Conservation (phyloP, 2,113 vertebrate genomes). For the Myotis brandtii region DNA sequence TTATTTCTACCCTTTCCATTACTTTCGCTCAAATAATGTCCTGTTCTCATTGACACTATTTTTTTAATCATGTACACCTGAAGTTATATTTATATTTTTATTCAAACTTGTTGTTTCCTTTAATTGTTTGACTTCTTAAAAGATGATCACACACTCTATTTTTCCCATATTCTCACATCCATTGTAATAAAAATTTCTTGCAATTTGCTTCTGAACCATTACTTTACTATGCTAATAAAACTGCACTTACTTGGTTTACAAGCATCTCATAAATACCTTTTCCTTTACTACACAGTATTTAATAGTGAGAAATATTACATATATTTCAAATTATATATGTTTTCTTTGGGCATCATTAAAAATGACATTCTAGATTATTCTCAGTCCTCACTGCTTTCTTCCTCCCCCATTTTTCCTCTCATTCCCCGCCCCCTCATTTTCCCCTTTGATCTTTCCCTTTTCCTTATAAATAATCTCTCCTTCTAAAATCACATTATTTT, state of each 20-base stretch:
- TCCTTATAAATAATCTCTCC: not conserved
- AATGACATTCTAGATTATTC: not conserved
- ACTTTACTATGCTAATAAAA: not conserved
- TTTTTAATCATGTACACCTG: not conserved
- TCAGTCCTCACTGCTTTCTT: not conserved
- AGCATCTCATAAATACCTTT: not conserved
- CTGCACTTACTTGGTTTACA: not conserved
- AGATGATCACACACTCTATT: not conserved
- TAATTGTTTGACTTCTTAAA: not conserved
- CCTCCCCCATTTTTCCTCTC: not conserved
- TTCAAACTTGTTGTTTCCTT: not conserved
- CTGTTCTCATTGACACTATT: not conserved
- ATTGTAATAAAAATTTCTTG: not conserved
- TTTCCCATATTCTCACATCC: not conserved
- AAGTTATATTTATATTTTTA: slow-evolving; percentile 30
- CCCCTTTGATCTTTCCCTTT: not conserved
- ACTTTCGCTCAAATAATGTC: not conserved
- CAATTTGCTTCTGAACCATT: not conserved
- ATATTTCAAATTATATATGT: not conserved
- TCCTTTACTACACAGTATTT: not conserved
- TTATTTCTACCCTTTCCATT: not conserved
- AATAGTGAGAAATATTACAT: not conserved
- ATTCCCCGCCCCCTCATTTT: not conserved
- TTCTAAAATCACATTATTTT: not conserved
- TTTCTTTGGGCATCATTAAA: not conserved